phyloP scores from a whole-genome alignment of 2,888 invertebrate species.

The Biston betularia region DNA sequence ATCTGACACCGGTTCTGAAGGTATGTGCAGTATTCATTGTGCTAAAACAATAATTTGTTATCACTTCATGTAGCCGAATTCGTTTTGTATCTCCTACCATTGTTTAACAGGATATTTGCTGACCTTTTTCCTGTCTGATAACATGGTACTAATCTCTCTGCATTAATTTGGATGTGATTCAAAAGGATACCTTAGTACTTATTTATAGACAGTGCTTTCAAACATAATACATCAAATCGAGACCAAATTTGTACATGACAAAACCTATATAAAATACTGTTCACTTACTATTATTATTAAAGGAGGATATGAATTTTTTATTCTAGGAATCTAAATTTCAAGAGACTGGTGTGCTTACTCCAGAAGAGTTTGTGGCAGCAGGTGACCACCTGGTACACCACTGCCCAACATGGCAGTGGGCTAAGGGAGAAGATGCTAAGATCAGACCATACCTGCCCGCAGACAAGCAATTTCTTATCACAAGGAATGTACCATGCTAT shows the following conservation, averaged over 20 bases:
- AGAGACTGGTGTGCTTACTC: slow-evolving; percentile 99
- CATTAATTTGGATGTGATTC: not conserved
- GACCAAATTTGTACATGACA: no score
- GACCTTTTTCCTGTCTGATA: not conserved
- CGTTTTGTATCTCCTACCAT: not conserved
- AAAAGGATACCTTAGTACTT: not conserved
- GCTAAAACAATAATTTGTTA: not conserved
- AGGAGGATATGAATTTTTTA: not conserved
- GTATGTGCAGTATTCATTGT: slow-evolving; percentile 77
- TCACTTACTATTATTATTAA: no score
- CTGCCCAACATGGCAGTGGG: slow-evolving; percentile 99
- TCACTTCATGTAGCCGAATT: slow-evolving; percentile 1
- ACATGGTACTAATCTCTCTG: not conserved
- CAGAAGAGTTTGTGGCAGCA: slow-evolving; percentile 99
- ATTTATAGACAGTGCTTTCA: not conserved
- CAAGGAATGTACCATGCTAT: slow-evolving; percentile 98
- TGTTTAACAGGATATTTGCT: slow-evolving; percentile 2
- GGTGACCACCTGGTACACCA: slow-evolving; percentile 99
- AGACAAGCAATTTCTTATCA: slow-evolving; percentile 98
- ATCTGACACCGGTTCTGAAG: slow-evolving; percentile 98
- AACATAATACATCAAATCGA: no score
- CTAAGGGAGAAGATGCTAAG: slow-evolving; percentile 95
- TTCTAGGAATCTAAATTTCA: slow-evolving; percentile 97
- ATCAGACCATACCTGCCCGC: slow-evolving; percentile 95
- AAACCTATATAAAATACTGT: no score